Evolutionary conservation across 2,113 vertebrate species (phyloP).

Genomic region (Numida meleagris): DNA sequence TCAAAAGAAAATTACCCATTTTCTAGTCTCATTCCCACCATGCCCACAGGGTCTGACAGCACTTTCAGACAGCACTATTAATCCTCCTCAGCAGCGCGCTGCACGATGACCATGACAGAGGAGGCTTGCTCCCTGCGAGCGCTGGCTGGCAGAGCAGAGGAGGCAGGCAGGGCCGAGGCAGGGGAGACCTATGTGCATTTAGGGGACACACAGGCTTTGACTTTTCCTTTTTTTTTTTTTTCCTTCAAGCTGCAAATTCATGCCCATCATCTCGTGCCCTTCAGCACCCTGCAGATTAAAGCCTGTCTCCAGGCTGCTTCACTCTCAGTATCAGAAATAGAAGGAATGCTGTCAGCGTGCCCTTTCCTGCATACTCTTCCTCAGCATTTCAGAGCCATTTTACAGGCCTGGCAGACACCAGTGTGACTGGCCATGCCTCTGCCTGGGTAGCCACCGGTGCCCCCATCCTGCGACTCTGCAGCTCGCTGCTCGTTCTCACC

Average conservation of each 20-base stretch:
- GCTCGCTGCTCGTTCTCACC: background rate
- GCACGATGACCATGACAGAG: background rate
- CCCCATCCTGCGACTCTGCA: background rate
- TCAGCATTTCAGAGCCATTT: background rate
- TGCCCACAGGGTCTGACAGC: background rate
- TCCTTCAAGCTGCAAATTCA: rapidly evolving
- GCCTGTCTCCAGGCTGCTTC: background rate
- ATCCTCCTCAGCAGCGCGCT: background rate
- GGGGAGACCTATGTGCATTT: background rate
- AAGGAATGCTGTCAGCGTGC: no score
- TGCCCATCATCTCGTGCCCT: background rate
- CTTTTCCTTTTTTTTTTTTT: background rate
- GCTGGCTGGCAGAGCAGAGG: rapidly evolving
- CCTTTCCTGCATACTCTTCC: background rate
- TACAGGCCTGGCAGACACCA: background rate
- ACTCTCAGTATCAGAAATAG: background rate
- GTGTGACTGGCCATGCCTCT: no score
- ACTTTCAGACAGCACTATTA: background rate
- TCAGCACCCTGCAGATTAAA: background rate
- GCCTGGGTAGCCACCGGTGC: no score
- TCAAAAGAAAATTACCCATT: background rate
- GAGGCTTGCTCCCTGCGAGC: background rate
- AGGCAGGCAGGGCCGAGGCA: background rate
- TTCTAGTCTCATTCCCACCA: background rate
- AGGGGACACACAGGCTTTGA: background rate